Base-by-base conservation (phyloP, 1,140 invertebrate genomes). In the Drosophila triauraria region DNA sequence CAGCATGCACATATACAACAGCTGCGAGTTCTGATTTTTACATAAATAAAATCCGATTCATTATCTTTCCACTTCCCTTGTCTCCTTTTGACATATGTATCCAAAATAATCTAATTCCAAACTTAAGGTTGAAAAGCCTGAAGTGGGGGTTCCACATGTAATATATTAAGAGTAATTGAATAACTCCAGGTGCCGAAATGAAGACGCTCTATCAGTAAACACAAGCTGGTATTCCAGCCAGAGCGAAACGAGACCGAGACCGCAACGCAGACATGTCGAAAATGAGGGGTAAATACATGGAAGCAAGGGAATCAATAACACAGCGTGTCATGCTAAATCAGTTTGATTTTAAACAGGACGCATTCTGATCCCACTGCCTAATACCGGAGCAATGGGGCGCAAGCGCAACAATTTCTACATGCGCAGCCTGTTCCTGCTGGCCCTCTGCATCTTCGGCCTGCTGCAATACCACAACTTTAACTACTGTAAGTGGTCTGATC, bases 401-500 rank as follows among this genome's bases (percentile, higher is more conserved):
- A 91, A 92, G 60, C 82, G 85, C 54, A 92, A 91, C 69, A 85
- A 84, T 47, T 92, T 92, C 82, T 94, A 95, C 79, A 88, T 96
- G 68, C 94, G 95, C 82, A 95, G 94, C 50, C 93, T 95, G 40
- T 92, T 95, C 47, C 93, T 96, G 62, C 91, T 96, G 69, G 95
- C 96, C 75, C 92, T 96, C 42, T 94, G 95, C 54, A 95, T 95
- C 71, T 96, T 96, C 85, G 93, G 96, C 25, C 95, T 95, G 94
- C 93, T 96, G 69, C 95, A 96, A 79, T 92, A 96, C 46, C 95
- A 96, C 83, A 95, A 96, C 76, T 94, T 95, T 80, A 96, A 94
- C 82, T 94, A 95, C 61, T 84, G 93, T 77, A 80, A 91, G 91
- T 80, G 40, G 5, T 12, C 15, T 7, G n/a, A 27, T 10, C 27